Conservation (phyloP, 2,888 invertebrate genomes). For the Spialia ferax region DNA sequence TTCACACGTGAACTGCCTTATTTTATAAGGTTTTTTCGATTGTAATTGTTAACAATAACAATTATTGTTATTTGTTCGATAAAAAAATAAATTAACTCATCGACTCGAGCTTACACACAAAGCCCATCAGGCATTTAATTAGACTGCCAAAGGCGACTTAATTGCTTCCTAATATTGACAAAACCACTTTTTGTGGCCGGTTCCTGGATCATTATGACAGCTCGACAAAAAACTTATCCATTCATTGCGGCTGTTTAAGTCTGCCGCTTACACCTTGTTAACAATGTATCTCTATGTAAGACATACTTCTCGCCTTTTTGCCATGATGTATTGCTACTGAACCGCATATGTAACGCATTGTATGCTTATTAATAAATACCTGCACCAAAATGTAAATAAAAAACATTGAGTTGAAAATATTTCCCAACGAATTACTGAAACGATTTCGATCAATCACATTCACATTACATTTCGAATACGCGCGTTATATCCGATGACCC, state of each 20-base stretch:
- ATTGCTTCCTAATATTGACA: slow-evolving; percentile 83
- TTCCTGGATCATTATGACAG: slow-evolving; percentile 59
- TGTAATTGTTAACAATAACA: no score
- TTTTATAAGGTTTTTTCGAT: neutral
- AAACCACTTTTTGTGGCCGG: slow-evolving; percentile 65
- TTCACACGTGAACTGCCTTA: neutral
- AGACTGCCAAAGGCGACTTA: slow-evolving; percentile 69
- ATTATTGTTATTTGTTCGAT: neutral
- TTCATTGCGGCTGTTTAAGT: slow-evolving; percentile 39
- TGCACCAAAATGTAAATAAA: neutral
- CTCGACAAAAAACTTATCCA: slow-evolving; percentile 51
- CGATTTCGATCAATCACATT: neutral
- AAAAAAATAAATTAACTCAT: slow-evolving; percentile 56
- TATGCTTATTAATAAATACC: neutral
- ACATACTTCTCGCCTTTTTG: neutral
- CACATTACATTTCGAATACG: neutral
- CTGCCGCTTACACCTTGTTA: slow-evolving; percentile 33
- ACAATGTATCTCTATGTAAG: slow-evolving; percentile 26
- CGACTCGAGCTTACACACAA: slow-evolving; percentile 55
- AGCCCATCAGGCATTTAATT: slow-evolving; percentile 67
- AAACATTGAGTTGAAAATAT: neutral
- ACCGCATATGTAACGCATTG: neutral
- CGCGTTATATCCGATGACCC: slow-evolving; percentile 8
- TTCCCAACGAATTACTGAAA: neutral
- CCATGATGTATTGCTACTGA: neutral